phyloP scores from a whole-genome alignment of 2,113 vertebrate species.

The Carollia perspicillata region DNA sequence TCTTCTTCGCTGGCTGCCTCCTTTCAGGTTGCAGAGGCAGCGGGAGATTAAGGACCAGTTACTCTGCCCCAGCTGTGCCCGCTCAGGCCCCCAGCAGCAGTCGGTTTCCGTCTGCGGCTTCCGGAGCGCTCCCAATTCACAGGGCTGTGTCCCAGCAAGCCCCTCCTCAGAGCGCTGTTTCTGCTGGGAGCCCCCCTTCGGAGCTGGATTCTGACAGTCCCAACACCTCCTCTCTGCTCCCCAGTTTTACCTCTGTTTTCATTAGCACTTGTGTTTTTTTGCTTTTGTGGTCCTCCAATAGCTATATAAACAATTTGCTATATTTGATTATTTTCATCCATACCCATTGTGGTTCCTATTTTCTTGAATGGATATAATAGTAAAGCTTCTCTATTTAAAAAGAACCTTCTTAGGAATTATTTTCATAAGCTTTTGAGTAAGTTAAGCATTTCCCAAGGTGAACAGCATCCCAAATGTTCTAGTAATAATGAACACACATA shows the following conservation, averaged over 20 bases:
- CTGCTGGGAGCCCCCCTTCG: background rate
- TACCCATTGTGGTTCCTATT: rapidly evolving
- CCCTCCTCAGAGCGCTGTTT: background rate
- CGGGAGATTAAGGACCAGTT: background rate
- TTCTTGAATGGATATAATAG: background rate
- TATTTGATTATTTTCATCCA: rapidly evolving
- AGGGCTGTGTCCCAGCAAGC: no score
- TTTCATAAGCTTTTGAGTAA: background rate
- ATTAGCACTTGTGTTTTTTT: background rate
- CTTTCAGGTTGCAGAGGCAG: background rate
- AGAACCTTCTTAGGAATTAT: background rate
- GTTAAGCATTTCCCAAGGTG: background rate
- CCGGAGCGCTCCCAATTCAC: background rate
- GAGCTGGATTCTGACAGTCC: background rate
- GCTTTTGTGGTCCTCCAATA: background rate
- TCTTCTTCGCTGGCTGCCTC: no score
- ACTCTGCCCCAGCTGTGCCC: background rate
- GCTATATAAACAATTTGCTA: no score
- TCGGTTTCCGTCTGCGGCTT: background rate
- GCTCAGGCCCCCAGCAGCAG: background rate
- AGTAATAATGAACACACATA: conserved; percentile 81
- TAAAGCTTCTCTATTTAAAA: background rate
- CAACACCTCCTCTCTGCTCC: background rate
- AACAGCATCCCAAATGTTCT: background rate
- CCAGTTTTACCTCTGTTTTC: no score